phyloP scores from a whole-genome alignment of 2,113 vertebrate genomes.

The Leucosticte australis region DNA sequence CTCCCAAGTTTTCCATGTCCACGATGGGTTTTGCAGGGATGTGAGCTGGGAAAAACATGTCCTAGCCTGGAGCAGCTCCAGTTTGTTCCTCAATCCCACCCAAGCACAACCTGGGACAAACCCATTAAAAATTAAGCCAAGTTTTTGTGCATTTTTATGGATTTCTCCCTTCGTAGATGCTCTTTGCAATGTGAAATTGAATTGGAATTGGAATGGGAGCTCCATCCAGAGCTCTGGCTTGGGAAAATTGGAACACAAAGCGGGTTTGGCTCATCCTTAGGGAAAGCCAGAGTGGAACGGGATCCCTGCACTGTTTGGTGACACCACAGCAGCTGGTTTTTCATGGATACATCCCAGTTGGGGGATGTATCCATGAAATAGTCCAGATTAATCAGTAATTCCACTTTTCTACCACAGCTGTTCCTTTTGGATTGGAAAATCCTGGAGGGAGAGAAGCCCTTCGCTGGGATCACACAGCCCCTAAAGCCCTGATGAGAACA shows the following conservation, averaged over 20 bases:
- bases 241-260: neutral
- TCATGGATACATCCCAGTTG: too few species aligned
- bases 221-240: neutral
- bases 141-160: neutral
- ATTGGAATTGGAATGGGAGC: neutral
- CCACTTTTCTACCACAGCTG: neutral
- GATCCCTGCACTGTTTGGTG: accelerated
- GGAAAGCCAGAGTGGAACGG: neutral
- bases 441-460: neutral
- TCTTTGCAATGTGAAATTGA: neutral
- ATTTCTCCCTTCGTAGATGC: accelerated
- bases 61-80: neutral
- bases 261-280: accelerated
- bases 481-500: neutral
- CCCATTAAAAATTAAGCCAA: neutral
- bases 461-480: neutral
- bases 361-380: neutral
- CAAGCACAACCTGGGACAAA: neutral
- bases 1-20: accelerated
- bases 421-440: neutral
- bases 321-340: neutral
- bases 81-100: neutral
- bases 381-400: neutral
- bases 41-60: neutral
- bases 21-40: accelerated